A percentile compares a stretch with the other conserved stretches of the same genome.
phyloP scores from a whole-genome alignment of 2,113 vertebrate genomes.

The Mastomys coucha region DNA sequence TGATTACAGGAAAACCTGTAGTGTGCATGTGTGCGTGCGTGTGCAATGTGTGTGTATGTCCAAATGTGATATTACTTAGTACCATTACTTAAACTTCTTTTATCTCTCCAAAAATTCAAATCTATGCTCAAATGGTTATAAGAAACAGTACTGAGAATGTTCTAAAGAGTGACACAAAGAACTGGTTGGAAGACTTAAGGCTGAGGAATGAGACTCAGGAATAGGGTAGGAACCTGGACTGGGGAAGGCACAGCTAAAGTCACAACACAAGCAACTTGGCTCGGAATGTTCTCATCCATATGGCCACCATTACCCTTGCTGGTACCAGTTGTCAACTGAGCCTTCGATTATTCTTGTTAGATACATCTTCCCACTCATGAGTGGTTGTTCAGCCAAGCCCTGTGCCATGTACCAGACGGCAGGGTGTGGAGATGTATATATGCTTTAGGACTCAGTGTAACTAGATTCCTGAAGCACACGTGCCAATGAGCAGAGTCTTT shows the following conservation, averaged over 20 bases:
- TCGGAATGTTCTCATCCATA: background rate
- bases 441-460: background rate
- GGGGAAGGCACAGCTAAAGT: background rate
- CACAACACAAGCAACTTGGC: background rate
- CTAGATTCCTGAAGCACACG: background rate
- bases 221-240: background rate
- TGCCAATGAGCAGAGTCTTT: background rate
- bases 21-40: background rate
- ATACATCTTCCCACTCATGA: background rate
- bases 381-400: background rate
- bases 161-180: background rate
- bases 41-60: background rate
- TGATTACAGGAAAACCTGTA: background rate
- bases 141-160: background rate
- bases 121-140: background rate
- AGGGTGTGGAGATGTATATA: background rate
- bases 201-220: background rate
- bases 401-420: background rate
- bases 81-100: constrained; percentile 32
- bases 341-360: background rate
- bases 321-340: background rate
- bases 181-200: background rate
- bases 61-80: background rate
- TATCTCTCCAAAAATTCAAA: constrained; percentile 41
- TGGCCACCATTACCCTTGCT: background rate